A percentile compares a stretch with the other conserved stretches of the same genome.
phyloP scores from a whole-genome alignment of 1,140 invertebrate genomes.

The Drosophila bocqueti region DNA sequence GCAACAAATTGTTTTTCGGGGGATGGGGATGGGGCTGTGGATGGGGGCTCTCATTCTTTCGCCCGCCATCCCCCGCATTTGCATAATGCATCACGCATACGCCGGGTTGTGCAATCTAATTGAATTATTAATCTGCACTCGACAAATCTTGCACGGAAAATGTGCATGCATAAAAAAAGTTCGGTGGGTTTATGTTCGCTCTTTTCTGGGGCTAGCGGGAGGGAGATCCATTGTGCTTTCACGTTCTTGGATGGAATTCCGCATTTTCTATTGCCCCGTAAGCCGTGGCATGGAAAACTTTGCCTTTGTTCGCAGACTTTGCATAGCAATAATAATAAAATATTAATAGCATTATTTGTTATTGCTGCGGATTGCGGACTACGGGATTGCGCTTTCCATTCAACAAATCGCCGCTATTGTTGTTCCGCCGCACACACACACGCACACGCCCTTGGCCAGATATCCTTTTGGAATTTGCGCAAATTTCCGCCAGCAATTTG shows the following conservation, averaged over 20 bases:
- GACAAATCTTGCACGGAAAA: slow-evolving; percentile 48
- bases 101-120: slow-evolving; percentile 70
- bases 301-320: slow-evolving; percentile 68
- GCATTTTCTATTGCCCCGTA: slow-evolving; percentile 62
- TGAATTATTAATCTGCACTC: slow-evolving; percentile 77
- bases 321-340: slow-evolving; percentile 77
- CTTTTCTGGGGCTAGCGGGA: background rate
- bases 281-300: slow-evolving; percentile 50
- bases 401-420: slow-evolving; percentile 40
- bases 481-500: slow-evolving; percentile 69
- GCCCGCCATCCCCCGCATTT: slow-evolving; percentile 22
- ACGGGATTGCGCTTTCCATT: slow-evolving; percentile 35
- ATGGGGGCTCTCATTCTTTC: background rate
- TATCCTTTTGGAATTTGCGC: slow-evolving; percentile 59
- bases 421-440: slow-evolving; percentile 13
- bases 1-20: slow-evolving; percentile 34
- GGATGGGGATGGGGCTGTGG: background rate
- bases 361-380: slow-evolving; percentile 37
- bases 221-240: slow-evolving; percentile 52
- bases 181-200: slow-evolving; percentile 14
- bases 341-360: slow-evolving; percentile 77
- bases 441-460: slow-evolving; percentile 22
- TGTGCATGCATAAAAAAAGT: slow-evolving; percentile 26
- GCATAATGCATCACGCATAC: slow-evolving; percentile 66
- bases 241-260: slow-evolving; percentile 55